Percentiles rank a stretch among this genome's conserved stretches.
phyloP scores from a whole-genome alignment of 53 echinoderm and acorn worm species.

The Apostichopus leukothele region DNA sequence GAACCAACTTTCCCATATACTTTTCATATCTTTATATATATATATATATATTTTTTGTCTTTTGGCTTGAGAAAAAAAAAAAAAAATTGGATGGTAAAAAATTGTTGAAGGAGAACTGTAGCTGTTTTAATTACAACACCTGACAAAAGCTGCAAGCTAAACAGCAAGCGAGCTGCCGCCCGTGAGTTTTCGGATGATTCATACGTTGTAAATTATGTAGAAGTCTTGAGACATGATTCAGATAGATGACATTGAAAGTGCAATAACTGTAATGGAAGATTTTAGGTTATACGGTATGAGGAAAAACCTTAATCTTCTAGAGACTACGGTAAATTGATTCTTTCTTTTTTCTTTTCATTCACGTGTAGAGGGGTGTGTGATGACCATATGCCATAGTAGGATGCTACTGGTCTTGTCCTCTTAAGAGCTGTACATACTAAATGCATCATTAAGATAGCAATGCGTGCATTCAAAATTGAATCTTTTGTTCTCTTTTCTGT shows the following conservation, averaged over 20 bases:
- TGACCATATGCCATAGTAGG: too few relatives aligned
- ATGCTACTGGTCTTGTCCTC: too few relatives aligned
- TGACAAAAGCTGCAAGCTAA: not conserved
- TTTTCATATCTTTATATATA: too few relatives aligned
- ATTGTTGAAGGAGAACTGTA: not conserved
- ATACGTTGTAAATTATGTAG: conserved; percentile 6
- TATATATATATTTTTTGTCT: not conserved
- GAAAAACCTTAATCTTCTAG: too few relatives aligned
- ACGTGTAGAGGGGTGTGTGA: too few relatives aligned
- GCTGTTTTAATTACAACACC: conserved; percentile 18
- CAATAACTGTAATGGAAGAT: conserved; percentile 7
- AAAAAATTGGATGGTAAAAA: too few relatives aligned
- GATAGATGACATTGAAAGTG: conserved; percentile 22
- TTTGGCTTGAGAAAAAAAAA: not conserved
- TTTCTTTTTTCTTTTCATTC: too few relatives aligned
- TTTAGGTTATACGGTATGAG: not conserved
- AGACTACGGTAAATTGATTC: too few relatives aligned
- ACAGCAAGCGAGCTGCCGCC: not conserved
- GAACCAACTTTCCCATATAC: not conserved
- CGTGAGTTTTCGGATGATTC: conserved; percentile 16
- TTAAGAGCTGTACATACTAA: too few relatives aligned
- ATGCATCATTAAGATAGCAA: too few relatives aligned
- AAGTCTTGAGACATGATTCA: conserved; percentile 27
- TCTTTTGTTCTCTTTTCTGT: too few relatives aligned
- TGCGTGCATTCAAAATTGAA: too few relatives aligned